Evolutionary conservation across 1,140 invertebrate species (phyloP).

Genomic region (Goniozus legneri): DNA sequence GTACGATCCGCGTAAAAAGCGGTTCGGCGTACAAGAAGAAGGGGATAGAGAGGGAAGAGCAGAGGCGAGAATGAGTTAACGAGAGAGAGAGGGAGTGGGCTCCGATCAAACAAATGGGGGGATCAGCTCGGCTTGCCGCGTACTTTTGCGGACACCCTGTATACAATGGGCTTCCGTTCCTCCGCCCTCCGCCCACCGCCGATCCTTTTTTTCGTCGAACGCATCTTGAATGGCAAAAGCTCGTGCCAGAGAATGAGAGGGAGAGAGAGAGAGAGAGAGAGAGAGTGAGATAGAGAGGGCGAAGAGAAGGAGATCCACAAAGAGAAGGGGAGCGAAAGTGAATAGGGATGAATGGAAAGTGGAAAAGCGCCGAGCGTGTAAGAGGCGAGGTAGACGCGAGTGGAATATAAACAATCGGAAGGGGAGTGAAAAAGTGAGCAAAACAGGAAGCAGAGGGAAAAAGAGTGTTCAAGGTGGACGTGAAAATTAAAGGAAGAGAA

Average conservation of each 20-base stretch:
- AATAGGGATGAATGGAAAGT: background rate
- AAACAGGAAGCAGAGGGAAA: constrained; percentile 45
- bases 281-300: background rate
- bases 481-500: too few species aligned
- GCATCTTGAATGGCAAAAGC: background rate
- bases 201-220: background rate
- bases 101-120: constrained; percentile 40
- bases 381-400: too few species aligned
- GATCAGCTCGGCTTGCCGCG: too few species aligned
- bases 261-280: constrained; percentile 10
- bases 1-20: constrained; percentile 26
- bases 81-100: background rate
- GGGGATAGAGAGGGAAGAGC: background rate
- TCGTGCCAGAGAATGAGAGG: constrained; percentile 1
- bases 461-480: constrained; percentile 46
- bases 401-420: too few species aligned
- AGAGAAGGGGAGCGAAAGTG: background rate
- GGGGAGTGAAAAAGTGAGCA: constrained; percentile 19
- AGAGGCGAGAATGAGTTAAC: background rate
- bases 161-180: too few species aligned
- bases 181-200: too few species aligned
- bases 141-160: too few species aligned
- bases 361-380: constrained; percentile 6
- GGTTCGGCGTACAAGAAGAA: constrained; percentile 3
- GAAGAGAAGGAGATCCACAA: constrained; percentile 3